phyloP scores from a whole-genome alignment of 2,113 vertebrate genomes.

The Cynopterus brachyotis region DNA sequence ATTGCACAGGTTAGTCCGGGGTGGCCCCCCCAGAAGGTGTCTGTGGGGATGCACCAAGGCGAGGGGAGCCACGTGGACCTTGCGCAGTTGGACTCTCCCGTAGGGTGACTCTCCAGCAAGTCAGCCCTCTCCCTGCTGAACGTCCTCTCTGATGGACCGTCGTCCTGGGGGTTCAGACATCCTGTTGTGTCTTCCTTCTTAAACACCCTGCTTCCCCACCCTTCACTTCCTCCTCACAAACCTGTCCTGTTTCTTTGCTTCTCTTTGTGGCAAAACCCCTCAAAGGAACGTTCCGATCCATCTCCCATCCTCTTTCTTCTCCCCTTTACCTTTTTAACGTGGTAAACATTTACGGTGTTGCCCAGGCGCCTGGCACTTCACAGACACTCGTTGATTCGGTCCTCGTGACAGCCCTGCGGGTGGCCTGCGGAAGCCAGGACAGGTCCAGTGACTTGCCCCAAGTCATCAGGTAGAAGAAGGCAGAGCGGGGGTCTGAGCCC shows the following conservation, averaged over 20 bases:
- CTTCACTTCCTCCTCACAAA: neutral
- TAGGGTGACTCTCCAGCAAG: neutral
- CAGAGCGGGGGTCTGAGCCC: neutral
- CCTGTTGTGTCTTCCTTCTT: neutral
- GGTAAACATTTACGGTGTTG: neutral
- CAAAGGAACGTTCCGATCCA: neutral
- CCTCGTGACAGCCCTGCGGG: neutral
- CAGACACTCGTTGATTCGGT: neutral
- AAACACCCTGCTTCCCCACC: neutral
- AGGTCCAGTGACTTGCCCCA: neutral
- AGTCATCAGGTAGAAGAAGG: neutral
- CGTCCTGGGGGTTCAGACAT: neutral
- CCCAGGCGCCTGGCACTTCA: neutral
- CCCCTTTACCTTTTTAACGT: neutral
- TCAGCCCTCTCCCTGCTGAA: neutral
- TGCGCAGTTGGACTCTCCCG: neutral
- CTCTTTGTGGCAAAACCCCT: neutral
- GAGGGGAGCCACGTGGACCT: neutral
- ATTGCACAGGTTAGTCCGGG: too few relatives aligned
- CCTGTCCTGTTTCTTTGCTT: neutral
- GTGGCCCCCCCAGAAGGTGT: neutral
- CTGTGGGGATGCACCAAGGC: fast-evolving
- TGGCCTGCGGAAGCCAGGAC: neutral
- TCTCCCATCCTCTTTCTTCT: neutral
- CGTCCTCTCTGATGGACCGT: neutral